Percentiles rank a stretch among this genome's conserved stretches.
Conservation (phyloP, 2,888 invertebrate genomes). For the Caenorhabditis panamensis region DNA sequence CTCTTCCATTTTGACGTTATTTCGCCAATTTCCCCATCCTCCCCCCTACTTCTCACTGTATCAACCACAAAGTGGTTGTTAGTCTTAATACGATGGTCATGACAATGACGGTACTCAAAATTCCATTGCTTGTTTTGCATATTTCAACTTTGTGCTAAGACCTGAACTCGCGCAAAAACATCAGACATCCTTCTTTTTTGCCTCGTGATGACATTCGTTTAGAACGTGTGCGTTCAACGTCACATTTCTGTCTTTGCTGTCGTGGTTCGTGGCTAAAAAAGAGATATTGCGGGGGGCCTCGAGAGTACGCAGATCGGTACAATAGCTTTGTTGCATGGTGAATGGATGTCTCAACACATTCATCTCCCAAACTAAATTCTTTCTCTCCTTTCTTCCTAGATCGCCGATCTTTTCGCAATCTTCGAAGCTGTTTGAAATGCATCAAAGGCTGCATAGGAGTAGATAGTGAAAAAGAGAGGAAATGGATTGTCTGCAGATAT, state of each 20-base stretch:
- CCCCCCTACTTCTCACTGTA: slow-evolving; percentile 25
- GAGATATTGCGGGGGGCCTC: not conserved
- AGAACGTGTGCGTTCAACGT: slow-evolving; percentile 53
- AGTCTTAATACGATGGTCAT: slow-evolving; percentile 21
- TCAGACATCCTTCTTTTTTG: slow-evolving; percentile 29
- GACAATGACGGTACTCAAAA: slow-evolving; percentile 24
- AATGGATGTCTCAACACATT: not conserved
- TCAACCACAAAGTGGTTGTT: slow-evolving; percentile 37
- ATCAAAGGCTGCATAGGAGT: slow-evolving; percentile 24
- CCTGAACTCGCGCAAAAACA: slow-evolving; percentile 2
- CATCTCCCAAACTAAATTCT: slow-evolving; percentile 25
- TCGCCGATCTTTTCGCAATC: slow-evolving; percentile 24
- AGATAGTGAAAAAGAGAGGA: not conserved
- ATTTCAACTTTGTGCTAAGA: slow-evolving; percentile 13
- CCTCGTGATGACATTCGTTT: slow-evolving; percentile 33
- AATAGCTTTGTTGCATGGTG: slow-evolving; percentile 13
- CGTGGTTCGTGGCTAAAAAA: not conserved
- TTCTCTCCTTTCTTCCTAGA: slow-evolving; percentile 12
- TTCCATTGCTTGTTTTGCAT: slow-evolving; percentile 21
- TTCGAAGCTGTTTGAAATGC: slow-evolving; percentile 47
- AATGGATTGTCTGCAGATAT: slow-evolving; percentile 1
- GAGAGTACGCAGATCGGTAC: slow-evolving; percentile 7
- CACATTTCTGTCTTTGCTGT: slow-evolving; percentile 32
- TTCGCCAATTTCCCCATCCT: slow-evolving; percentile 3
- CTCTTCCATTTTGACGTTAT: slow-evolving; percentile 20